Base-by-base conservation (phyloP, 92 coral and sea anemone genomes). In the Paramuricea clavata region DNA sequence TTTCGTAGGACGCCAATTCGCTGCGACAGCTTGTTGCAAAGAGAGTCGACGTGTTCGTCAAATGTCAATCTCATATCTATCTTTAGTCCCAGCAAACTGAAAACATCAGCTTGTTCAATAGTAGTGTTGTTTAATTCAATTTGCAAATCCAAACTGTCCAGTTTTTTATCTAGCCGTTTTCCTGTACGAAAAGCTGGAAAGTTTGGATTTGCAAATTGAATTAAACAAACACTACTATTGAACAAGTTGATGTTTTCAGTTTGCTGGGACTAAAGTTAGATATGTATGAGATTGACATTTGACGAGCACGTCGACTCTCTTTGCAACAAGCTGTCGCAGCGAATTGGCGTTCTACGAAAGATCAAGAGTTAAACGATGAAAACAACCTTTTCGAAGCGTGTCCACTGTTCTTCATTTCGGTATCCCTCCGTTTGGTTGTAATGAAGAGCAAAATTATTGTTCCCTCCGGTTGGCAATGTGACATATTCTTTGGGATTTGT, bases 1-100 rank as follows among this genome's bases (percentile, higher is more conserved):
- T 50, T 50, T 50, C 59, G 59, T 50, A 50, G 21, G 22, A 50
- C 22, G 21, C 17, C 59, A 65, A 65, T 65, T 65, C 72, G 72
- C 72, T 65, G 72, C 16, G 72, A 65, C 72, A 65, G 72, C 72
- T 65, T 65, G 33, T 50, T 50, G 59, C 59, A 50, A 50, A 50
- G 59, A 16, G 59, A 2, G 59, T 50, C 59, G 59, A 50, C 59
- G 11, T 50, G 59, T 12, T 50, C 21, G 21, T 50, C 21, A 50
- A 50, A 50, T 50, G 59, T 12, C 59, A 50, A 50, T 50, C 72
- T 65, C 33, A 10, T 25, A 32, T 65, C 72, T 11, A 65, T 65
- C 72, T 65, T 65, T 65, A 65, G 72, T 65, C 72, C 72, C 22
- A 65, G 72, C 72, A 65, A 65, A 25, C 72, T 65, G 72, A 65